These are phyloP conservation scores for Ornithorhynchus anatinus DNA, from an alignment of 2,113 vertebrate genomes.

Conservation along the genomic window DNA sequence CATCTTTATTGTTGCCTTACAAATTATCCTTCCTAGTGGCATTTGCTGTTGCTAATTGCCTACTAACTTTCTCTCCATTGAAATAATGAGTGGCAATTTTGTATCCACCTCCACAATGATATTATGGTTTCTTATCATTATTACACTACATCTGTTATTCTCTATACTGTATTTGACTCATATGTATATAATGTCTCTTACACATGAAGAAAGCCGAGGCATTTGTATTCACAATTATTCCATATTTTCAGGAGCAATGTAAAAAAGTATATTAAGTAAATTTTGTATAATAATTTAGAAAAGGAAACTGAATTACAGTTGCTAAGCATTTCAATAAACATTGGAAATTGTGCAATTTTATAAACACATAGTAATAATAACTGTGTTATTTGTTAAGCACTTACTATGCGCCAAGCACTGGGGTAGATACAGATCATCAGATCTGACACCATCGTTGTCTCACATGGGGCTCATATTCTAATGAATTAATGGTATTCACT, in stretches of 20 bases:
- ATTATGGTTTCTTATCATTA: constrained; percentile 38
- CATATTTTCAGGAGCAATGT: constrained; percentile 22
- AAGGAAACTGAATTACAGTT: constrained; percentile 29
- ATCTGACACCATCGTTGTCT: no score
- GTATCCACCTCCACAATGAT: constrained; percentile 7
- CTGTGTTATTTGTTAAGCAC: no score
- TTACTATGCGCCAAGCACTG: no score
- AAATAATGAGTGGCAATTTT: constrained; percentile 41
- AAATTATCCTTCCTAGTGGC: constrained; percentile 39
- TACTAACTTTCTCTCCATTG: constrained; percentile 38
- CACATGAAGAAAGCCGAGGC: constrained; percentile 6
- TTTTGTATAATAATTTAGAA: constrained; percentile 8
- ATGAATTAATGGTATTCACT: no score
- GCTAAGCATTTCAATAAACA: constrained; percentile 31
- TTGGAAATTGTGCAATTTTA: constrained; percentile 1
- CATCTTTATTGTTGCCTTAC: constrained; percentile 29
- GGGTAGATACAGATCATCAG: no score
- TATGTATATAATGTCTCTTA: constrained; percentile 21
- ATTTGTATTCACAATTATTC: constrained; percentile 51
- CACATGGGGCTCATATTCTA: no score
- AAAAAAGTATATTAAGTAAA: background rate
- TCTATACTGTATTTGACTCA: constrained; percentile 22
- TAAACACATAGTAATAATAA: background rate
- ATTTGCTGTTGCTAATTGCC: constrained; percentile 48
- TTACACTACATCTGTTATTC: constrained; percentile 22